A percentile compares a stretch with the other conserved stretches of the same genome.
phyloP scores from a whole-genome alignment of 2,797 vertebrate genomes.

The Malacoctenus gilli region DNA sequence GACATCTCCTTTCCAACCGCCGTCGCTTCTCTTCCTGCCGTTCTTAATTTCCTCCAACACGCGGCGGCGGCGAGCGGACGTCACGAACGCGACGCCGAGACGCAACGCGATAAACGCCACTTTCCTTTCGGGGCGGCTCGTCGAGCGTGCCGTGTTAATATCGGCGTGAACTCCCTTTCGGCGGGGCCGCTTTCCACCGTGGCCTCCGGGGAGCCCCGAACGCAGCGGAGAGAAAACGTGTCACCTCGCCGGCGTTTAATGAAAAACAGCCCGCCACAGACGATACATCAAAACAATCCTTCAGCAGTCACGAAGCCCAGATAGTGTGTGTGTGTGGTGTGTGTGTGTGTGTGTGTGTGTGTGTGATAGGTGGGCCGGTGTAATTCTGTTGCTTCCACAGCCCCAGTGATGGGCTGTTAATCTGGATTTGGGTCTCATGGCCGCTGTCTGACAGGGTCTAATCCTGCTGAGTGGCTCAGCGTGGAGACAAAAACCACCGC shows the following conservation, averaged over 20 bases:
- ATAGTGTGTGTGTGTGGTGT: conserved; percentile 61
- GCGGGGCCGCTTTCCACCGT: neutral
- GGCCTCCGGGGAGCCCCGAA: conserved; percentile 32
- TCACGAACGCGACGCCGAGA: neutral
- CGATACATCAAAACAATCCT: conserved; percentile 50
- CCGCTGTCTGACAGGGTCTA: conserved; percentile 61
- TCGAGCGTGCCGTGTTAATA: conserved; percentile 17
- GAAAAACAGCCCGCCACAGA: conserved; percentile 26
- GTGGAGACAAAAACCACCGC: conserved; percentile 40
- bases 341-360: conserved; percentile 55
- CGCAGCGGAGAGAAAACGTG: conserved; percentile 26
- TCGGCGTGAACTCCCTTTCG: conserved; percentile 11
- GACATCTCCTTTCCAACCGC: neutral
- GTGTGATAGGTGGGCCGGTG: conserved; percentile 67
- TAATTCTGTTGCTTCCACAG: conserved; percentile 57
- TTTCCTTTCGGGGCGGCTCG: conserved; percentile 16
- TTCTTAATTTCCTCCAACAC: neutral
- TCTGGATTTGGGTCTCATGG: conserved; percentile 74
- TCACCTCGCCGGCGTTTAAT: conserved; percentile 43
- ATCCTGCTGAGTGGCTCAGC: conserved; percentile 63
- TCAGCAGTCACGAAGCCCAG: conserved; percentile 35
- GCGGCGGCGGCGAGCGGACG: conserved; percentile 8
- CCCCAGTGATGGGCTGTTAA: conserved; percentile 66
- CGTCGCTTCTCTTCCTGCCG: no score
- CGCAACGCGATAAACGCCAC: neutral